Base-by-base conservation (phyloP, 2,113 vertebrate genomes). In the Megaceryle torquata region DNA sequence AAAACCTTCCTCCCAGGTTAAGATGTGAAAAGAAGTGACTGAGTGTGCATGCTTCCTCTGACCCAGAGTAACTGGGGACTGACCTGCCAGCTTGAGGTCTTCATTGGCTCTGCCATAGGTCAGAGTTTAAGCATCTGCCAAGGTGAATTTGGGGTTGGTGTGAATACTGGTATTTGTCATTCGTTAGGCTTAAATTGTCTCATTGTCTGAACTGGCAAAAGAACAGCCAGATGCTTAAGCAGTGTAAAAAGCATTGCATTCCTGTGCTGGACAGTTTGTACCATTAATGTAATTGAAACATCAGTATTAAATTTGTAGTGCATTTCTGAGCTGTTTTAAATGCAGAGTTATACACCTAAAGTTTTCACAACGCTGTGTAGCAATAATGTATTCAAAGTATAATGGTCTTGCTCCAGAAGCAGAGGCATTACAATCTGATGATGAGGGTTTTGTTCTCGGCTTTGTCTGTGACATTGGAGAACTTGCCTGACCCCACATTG, bases 161-260 rank as follows among this genome's bases (percentile, higher is more conserved):
- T 10, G 35, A 56, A 7, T 75, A 18, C 17, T 77, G 37, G 13
- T 74, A 46, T 61, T 86, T 67, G 43, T 56, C 75, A 50, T 72
- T 74, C 15, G 9, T 56, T 86, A 69, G n/a, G 17, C 46, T 61
- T 72, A 20, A 80, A 82, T 25, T 59, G 15, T 56, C 37, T 61
- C 2, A 0, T 41, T 43, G 4, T 72, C n/a, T 87, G 67, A 91
- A 85, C 80, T 56, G 13, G 22, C 20, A 16, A 92, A 88, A 84
- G 89, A 96, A 33, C 75, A 79, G 84, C 88, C 63, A 54, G 75
- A 76, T 85, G 68, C 82, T 91, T 43, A 82, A 71, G n/a, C 59
- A 85, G 24, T 71, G n/a, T 89, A 54, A 93, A 95, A 90, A 44
- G 53, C 75, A 22, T 69, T 95, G 64, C 50, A 18, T 12, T 70